These are phyloP conservation scores for Sarcophilus harrisii DNA, from an alignment of 2,797 vertebrate species.

Conservation along the genomic window DNA sequence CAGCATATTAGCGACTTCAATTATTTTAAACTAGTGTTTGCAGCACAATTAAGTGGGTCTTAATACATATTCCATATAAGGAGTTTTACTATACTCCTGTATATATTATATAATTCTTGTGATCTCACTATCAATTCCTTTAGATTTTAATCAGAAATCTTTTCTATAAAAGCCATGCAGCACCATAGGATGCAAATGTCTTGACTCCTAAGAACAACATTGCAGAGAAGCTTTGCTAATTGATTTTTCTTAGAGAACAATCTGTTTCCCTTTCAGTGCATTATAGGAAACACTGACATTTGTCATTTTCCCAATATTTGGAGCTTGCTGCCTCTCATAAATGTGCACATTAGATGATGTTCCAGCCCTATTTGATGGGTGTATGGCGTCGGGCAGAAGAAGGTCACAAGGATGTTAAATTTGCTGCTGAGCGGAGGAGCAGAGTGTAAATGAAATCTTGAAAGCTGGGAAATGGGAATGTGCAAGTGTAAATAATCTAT, in stretches of 20 bases:
- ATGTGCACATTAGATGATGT: conserved; percentile 81
- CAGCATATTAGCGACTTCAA: conserved; percentile 62
- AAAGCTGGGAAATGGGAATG: conserved; percentile 91
- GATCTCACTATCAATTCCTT: conserved; percentile 69
- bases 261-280: conserved; percentile 77
- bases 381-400: conserved; percentile 80
- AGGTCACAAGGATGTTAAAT: conserved; percentile 87
- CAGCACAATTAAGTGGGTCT: conserved; percentile 32
- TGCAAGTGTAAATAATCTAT: conserved; percentile 96
- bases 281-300: conserved; percentile 76
- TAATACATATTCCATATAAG: conserved; percentile 27
- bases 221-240: conserved; percentile 74
- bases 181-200: conserved; percentile 58
- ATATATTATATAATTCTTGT: background rate
- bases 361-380: conserved; percentile 78
- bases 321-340: conserved; percentile 81
- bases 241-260: conserved; percentile 80
- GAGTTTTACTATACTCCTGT: conserved; percentile 27
- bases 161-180: conserved; percentile 60
- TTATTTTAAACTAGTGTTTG: conserved; percentile 61
- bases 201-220: conserved; percentile 51
- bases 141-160: conserved; percentile 76
- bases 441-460: conserved; percentile 92
- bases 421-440: conserved; percentile 90
- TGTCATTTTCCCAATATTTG: conserved; percentile 79